Base-by-base conservation (phyloP, 2,888 invertebrate species). In the Diadegma fenestrale region DNA sequence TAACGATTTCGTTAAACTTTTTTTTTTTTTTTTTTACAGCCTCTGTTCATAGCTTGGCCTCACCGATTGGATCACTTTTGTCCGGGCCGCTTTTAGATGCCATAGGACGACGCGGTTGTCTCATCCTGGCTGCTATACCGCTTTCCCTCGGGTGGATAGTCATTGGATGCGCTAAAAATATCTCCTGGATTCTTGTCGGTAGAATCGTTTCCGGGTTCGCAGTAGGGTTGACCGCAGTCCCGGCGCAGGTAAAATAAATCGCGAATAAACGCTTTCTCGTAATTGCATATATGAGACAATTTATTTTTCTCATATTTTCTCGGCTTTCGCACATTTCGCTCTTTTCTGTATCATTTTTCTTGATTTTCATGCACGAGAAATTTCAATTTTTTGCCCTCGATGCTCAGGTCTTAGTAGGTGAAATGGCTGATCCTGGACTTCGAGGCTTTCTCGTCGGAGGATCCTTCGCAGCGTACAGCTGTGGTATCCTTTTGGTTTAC, bases 1-100 rank as follows among this genome's bases (percentile, higher is more conserved):
- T 5, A 14, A 58, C 26, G 12, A 58, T 26, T 58, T 26, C 14
- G 5, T 4, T 8, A 12, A 22, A 22, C 26, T 26, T 14, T 26
- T 1, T 26, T 26, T 26, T 54, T 54, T 5, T 26, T 4, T 73
- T 71, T 82, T 75, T 79, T 85, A 10, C 94, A 97, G 97, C 97
- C 4, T 97, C 97, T 89, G 95, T 97, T 14, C 97, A 97, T 91
- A 97, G 97, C 41, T 95, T 97, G 79, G 97, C 97, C 0, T 97
- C 97, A 0, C 97, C 97, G 0, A 91, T 97, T 0, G 97, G 97
- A 0, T 96, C 97, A 0, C 94, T 97, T 89, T 88, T 96, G 48
- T 96, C 97, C 0, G 97, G 97, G 0, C 95, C 96, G 0, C 93
- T 97, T 72, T 96, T 97, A 94, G 97, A 97, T 89, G 95, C 95